Percentiles rank a stretch among this genome's conserved stretches.
Conservation (phyloP, 2,797 vertebrate genomes). For the Sebastes cheni region DNA sequence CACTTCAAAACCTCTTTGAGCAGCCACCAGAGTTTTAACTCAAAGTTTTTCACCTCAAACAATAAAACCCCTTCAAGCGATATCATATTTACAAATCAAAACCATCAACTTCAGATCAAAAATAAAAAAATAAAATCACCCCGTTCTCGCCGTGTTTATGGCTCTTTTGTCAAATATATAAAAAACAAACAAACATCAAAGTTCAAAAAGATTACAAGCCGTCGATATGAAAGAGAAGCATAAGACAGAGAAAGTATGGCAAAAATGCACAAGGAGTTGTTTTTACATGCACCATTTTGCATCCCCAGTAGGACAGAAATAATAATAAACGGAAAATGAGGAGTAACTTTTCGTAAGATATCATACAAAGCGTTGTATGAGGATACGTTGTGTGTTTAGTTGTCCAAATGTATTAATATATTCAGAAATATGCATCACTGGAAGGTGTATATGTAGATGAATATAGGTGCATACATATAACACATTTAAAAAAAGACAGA, state of each 20-base stretch:
- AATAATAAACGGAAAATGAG: too few species aligned
- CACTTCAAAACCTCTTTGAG: slow-evolving; percentile 19
- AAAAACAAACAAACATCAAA: slow-evolving; percentile 9
- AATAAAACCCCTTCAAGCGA: neutral
- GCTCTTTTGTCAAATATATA: slow-evolving; percentile 21
- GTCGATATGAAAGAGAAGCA: neutral
- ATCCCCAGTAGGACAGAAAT: slow-evolving; percentile 4
- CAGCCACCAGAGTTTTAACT: neutral
- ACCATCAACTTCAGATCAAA: slow-evolving; percentile 26
- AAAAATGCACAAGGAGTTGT: neutral
- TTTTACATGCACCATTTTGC: slow-evolving; percentile 37
- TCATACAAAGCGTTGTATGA: too few species aligned
- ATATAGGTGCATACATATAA: neutral
- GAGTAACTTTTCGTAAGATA: too few species aligned
- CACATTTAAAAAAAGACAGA: neutral
- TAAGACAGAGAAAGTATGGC: neutral
- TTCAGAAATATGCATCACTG: neutral
- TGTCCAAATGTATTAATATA: neutral
- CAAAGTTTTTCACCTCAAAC: slow-evolving; percentile 23
- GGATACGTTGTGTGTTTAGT: neutral
- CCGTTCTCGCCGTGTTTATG: neutral
- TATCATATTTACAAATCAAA: slow-evolving; percentile 48
- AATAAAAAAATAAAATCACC: slow-evolving; percentile 7
- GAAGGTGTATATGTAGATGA: neutral
- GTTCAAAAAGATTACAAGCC: slow-evolving; percentile 10